phyloP scores from a whole-genome alignment of 2,797 vertebrate species.

The Hafferia zeledoni region DNA sequence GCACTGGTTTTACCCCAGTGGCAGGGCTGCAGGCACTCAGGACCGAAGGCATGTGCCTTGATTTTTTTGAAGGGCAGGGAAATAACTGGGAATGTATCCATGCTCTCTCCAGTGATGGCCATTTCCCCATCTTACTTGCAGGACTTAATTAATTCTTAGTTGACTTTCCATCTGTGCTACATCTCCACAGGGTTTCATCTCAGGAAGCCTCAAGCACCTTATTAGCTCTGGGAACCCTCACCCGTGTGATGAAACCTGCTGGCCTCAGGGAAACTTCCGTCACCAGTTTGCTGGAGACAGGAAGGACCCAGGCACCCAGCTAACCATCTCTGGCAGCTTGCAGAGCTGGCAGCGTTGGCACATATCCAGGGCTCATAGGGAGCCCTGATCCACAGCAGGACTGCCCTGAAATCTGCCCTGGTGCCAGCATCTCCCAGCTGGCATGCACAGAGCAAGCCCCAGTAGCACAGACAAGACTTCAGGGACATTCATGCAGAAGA shows the following conservation, averaged over 20 bases:
- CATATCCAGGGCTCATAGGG: background rate
- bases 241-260: accelerated
- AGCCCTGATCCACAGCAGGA: background rate
- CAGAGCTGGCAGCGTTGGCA: background rate
- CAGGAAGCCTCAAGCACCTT: background rate
- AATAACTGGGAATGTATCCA: background rate
- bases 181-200: background rate
- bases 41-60: background rate
- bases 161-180: background rate
- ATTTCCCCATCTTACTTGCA: background rate
- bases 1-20: accelerated
- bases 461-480: background rate
- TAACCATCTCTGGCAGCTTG: accelerated
- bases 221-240: background rate
- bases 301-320: background rate
- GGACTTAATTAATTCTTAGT: background rate
- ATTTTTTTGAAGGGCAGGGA: background rate
- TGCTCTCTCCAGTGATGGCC: background rate
- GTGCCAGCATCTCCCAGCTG: background rate
- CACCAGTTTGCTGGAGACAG: background rate
- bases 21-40: background rate
- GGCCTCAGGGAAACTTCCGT: background rate
- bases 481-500: background rate
- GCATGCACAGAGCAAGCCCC: background rate
- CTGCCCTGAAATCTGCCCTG: accelerated